Evolutionary conservation across 2,113 vertebrate species (phyloP), one percentile per base, ranked within the genome.

Genomic region (Ictidomys tridecemlineatus): DNA sequence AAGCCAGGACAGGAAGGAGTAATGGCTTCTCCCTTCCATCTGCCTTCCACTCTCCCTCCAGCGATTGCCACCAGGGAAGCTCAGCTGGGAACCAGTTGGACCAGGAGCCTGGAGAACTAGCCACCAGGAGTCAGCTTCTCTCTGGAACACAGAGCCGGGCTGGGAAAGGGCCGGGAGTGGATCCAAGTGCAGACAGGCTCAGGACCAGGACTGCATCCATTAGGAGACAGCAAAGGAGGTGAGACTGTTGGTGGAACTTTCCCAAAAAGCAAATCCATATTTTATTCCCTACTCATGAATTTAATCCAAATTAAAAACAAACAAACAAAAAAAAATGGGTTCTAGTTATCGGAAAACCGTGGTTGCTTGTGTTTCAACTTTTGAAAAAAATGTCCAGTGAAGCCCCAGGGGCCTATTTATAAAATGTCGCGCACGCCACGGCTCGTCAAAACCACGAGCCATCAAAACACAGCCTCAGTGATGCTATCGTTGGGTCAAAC

Each of bases 251-350:
- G 70, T 18, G 22, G 42, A 67, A n/a, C 26, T 89, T 94, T 70
- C 61, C 39, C 58, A 93, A 65, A 45, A 9, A 85, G 51, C 58
- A 85, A 86, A 42, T 72, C 89, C 24, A 48, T 74, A n/a, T 39
- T 83, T 89, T 90, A 87, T 89, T 70, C 51, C 58, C 28, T 78
- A 5, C 67, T 72, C 26, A 90, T 82, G 67, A 91, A 95, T 84
- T 63, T n/a, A 92, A n/a, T 42, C 18, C 76, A 90, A 63, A 42
- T n/a, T 53, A 56, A 95, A 95, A 84, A 48, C 72, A 39, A 39
- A 39, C 39, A 45, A 45, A 45, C 8, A 45, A 9, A 45, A 45
- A 45, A 45, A 45, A 9, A 45, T 45, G 79, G 79, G n/a, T 83
- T 70, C n/a, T 76, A 51, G 63, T 8, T 84, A 17, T 12, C 2